Base-by-base conservation (phyloP, 2,888 invertebrate species). In the Antheraea assamensis region DNA sequence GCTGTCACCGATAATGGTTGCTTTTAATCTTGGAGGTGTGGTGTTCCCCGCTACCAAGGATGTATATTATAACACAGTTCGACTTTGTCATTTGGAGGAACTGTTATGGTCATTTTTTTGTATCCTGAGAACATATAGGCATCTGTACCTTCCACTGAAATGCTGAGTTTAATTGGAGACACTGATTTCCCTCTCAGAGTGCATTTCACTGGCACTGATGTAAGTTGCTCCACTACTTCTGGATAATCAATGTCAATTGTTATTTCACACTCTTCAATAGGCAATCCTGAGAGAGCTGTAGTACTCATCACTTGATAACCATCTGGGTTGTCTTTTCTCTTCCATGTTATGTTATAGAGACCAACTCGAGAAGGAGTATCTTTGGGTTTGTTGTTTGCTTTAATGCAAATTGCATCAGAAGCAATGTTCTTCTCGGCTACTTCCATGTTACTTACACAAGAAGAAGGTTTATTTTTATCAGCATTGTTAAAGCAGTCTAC, bases 121-220 rank as follows among this genome's bases (percentile, higher is more conserved):
- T 98, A 98, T 3, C 99, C 99, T 76, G 99, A 97, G 92, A 98
- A 99, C 97, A 99, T 98, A 88, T 99, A 99, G 64, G 97, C 97
- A 88, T 99, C 98, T 75, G 96, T 97, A 13, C 97, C 96, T 81
- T 98, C 98, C 92, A 98, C 97, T 73, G 95, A 95, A 61, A 98
- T 91, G 80, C 96, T 96, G 55, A 98, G 92, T 76, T 97, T 96
- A 75, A 97, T 95, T 61, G 98, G 95, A 75, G 95, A 95, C 71
- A 95, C 94, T 0, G 97, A 97, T 80, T 96, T 96, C 85, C 98
- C 98, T 84, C 95, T 95, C 74, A 98, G 91, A 78, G 95, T 95
- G 86, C 98, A 97, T 73, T 95, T 95, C 17, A 97, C 92, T n/a
- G 96, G 95, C 80, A 97, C 93, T 24, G 97, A 97, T 35, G 96